Conservation (phyloP, 2,888 invertebrate genomes). For the Labia minor region DNA sequence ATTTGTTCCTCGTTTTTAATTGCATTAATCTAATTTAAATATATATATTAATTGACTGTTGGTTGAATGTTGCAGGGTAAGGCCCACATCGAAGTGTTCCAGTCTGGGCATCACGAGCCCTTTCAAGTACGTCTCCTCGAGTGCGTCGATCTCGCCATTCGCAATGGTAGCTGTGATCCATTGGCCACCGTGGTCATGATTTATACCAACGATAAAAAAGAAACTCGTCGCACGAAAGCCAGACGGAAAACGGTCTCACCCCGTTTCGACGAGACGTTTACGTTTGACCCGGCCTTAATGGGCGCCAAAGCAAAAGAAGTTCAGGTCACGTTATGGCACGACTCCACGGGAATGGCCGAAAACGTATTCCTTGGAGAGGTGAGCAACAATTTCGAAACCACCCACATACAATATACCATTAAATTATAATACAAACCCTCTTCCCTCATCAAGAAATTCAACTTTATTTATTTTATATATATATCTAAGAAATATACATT, state of each 20-base stretch:
- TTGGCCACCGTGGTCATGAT: constrained; percentile 71
- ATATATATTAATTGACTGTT: no score
- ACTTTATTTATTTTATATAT: no score
- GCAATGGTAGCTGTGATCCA: constrained; percentile 85
- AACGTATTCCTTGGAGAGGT: constrained; percentile 85
- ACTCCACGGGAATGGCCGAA: constrained; percentile 61
- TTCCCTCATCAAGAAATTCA: no score
- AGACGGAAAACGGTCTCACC: constrained; percentile 85
- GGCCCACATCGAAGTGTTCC: constrained; percentile 71
- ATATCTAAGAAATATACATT: no score
- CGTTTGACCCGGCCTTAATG: constrained; percentile 47
- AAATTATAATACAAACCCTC: no score
- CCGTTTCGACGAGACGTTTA: constrained; percentile 76
- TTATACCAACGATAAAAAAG: constrained; percentile 69
- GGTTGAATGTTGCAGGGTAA: constrained; percentile 49
- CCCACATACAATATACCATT: no score
- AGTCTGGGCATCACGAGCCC: constrained; percentile 41
- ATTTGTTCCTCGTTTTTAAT: constrained; percentile 14
- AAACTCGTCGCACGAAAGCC: constrained; percentile 70
- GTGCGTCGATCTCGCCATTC: constrained; percentile 77
- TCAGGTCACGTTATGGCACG: constrained; percentile 77
- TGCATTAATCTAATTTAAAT: no score
- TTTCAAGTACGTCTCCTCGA: constrained; percentile 58
- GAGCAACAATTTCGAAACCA: constrained; percentile 36
- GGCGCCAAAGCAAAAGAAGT: constrained; percentile 64